These are phyloP conservation scores for Plebejus anna DNA, from an alignment of 2,888 invertebrate genomes.

Conservation along the genomic window DNA sequence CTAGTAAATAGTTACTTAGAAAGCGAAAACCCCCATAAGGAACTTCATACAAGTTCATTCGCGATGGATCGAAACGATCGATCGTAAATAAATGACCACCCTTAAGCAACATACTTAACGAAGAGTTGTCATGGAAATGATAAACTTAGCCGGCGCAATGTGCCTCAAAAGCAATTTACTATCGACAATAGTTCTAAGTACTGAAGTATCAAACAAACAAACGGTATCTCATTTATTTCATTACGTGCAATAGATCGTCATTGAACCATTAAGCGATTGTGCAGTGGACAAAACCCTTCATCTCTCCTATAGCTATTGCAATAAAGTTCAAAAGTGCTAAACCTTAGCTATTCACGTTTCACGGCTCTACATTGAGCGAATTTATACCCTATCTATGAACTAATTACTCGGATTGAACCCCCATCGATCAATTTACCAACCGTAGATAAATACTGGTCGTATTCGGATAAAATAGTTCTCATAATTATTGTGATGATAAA, in stretches of 20 bases:
- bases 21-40: background rate
- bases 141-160: background rate
- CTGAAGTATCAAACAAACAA: constrained; percentile 8
- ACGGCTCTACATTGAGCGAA: background rate
- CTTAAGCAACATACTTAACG: background rate
- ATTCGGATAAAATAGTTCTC: constrained; percentile 6
- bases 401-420: background rate
- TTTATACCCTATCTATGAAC: constrained; percentile 8
- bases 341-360: background rate
- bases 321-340: background rate
- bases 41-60: background rate
- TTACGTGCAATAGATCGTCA: constrained; percentile 2
- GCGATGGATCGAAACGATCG: background rate
- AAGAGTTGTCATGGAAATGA: background rate
- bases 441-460: constrained; percentile 2
- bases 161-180: background rate
- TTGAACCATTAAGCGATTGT: background rate
- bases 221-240: constrained; percentile 3
- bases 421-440: constrained; percentile 1
- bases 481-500: background rate
- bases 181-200: constrained; percentile 18
- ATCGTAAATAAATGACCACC: background rate
- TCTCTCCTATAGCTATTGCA: background rate
- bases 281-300: background rate
- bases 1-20: no score